Conservation (phyloP, 1,140 invertebrate species). For the Gonioctena quinquepunctata region DNA sequence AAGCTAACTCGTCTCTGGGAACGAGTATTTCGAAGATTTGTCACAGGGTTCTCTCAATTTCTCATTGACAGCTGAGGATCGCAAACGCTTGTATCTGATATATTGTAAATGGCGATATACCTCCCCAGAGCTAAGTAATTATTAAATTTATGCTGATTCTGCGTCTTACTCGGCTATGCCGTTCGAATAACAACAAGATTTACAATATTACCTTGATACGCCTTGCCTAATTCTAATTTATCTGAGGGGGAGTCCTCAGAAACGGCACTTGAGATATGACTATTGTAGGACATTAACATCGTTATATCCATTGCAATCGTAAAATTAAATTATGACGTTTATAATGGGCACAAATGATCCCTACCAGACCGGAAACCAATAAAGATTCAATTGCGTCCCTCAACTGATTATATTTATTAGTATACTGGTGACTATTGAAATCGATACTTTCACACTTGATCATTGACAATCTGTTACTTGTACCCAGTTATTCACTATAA, state of each 20-base stretch:
- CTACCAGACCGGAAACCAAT: not conserved
- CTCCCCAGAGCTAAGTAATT: constrained; percentile 45
- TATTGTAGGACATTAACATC: constrained; percentile 40
- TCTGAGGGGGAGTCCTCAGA: constrained; percentile 43
- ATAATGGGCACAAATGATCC: constrained; percentile 34
- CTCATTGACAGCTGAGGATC: not conserved
- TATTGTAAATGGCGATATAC: constrained; percentile 14
- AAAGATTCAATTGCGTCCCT: constrained; percentile 20
- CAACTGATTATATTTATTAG: too few relatives aligned
- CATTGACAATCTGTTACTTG: too few relatives aligned
- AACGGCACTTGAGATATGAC: constrained; percentile 47
- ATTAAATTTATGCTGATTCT: constrained; percentile 60
- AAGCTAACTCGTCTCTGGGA: too few relatives aligned
- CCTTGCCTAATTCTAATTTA: constrained; percentile 57
- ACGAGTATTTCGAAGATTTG: not conserved
- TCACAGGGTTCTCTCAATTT: not conserved
- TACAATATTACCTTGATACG: constrained; percentile 58
- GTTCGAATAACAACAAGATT: constrained; percentile 57
- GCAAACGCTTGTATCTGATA: not conserved
- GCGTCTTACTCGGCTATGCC: constrained; percentile 55
- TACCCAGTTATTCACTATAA: too few relatives aligned
- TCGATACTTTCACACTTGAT: too few relatives aligned
- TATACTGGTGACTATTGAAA: too few relatives aligned
- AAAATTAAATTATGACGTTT: constrained; percentile 52
- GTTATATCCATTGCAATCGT: constrained; percentile 46